These are phyloP conservation scores for Gila robusta DNA, from an alignment of 2,797 vertebrate species.

Conservation along the genomic window DNA sequence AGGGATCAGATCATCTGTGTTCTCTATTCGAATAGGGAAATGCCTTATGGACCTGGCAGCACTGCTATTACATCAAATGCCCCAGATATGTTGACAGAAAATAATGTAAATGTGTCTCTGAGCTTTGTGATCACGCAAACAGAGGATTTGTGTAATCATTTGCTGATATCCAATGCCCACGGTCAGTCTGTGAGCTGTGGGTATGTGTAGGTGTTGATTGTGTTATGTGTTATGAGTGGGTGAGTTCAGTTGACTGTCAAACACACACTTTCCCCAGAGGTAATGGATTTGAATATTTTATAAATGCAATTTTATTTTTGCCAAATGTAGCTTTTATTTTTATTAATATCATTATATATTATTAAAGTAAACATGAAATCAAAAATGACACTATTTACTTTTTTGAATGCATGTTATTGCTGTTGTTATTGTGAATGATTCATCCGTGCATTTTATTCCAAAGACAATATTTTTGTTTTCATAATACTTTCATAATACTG, in stretches of 20 bases:
- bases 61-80: slow-evolving; percentile 12
- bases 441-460: neutral
- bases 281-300: slow-evolving; percentile 58
- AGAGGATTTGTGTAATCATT: slow-evolving; percentile 64
- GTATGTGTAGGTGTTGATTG: slow-evolving; percentile 65
- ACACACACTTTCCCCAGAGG: slow-evolving; percentile 50
- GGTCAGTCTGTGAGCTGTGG: slow-evolving; percentile 77
- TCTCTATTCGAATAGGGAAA: neutral
- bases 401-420: neutral
- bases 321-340: slow-evolving; percentile 46
- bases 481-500: neutral
- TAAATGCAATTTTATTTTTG: slow-evolving; percentile 44
- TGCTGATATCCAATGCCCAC: slow-evolving; percentile 75
- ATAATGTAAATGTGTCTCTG: slow-evolving; percentile 75
- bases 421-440: neutral
- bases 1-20: slow-evolving; percentile 6
- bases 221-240: slow-evolving; percentile 58
- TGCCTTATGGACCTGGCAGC: slow-evolving; percentile 19
- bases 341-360: slow-evolving; percentile 16
- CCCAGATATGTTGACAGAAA: slow-evolving; percentile 35
- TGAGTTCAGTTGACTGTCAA: slow-evolving; percentile 59
- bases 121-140: slow-evolving; percentile 68
- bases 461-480: neutral
- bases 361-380: neutral
- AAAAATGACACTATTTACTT: slow-evolving; percentile 2